Base-by-base conservation (phyloP, 2,113 vertebrate species). In the Sapajus apella region DNA sequence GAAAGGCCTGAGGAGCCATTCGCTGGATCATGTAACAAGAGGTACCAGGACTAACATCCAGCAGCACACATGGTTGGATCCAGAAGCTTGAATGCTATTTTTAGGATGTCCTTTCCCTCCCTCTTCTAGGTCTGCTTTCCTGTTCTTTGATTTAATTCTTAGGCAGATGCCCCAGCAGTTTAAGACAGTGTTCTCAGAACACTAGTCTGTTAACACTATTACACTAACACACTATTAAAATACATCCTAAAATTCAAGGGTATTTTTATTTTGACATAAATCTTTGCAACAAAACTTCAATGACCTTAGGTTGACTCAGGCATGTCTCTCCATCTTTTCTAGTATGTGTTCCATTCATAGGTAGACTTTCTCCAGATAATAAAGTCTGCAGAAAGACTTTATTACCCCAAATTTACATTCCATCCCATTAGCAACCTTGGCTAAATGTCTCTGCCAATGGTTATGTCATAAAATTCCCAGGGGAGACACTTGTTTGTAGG, bases 271-370 rank as follows among this genome's bases (percentile, higher is more conserved):
- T 85, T 56, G 50, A 72, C 72, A 66, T 70, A 84, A 45, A 75
- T 73, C 77, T 91, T 94, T 92, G 79, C 27, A 92, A 43, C 61
- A 66, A 86, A 70, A 76, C 56, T 92, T 64, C 10, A 89, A 85
- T 92, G 23, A 79, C 83, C 30, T 89, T 56, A 68, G 6, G 20
- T 25, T 72, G 83, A 61, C 6, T 76, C 4, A 9, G 23, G 21
- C 6, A 2, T 23, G 2, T 37, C 52, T 56, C 79, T 84, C 61
- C 37, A 79, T 37, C 52, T 92, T 40, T 88, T 83, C 64, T 91
- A 73, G 58, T 40, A 25, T n/a, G 64, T 8, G 2, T 37, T 64
- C 52, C 73, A 84, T 20, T 89, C 35, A 58, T 18, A 75, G 40
- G 40, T 40, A 73, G 40, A 56, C 80, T 81, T 68, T 72, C 61